Evolutionary conservation across 2,797 vertebrate species (phyloP), one percentile per base, ranked within the genome.

Genomic region (Triplophysa yarkandensis): DNA sequence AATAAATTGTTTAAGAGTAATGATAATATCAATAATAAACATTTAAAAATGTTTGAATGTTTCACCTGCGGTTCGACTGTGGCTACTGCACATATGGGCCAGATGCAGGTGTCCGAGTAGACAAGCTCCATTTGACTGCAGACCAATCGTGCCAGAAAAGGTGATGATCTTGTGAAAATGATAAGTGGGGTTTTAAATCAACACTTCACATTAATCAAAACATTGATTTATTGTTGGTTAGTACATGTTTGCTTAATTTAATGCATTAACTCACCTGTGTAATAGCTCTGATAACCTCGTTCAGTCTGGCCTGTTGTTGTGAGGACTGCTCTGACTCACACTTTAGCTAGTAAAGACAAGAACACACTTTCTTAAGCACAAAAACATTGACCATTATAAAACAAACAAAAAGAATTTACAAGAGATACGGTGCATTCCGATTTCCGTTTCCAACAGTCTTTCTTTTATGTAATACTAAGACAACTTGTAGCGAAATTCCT

Each of bases 121-220:
- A 87, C 91, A 94, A n/a, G 94, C 89, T 60, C 95, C 94, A 83
- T 97, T 98, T 82, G 95, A 95, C 84, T 98, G 97, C 83, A 99
- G 88, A 46, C 95, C 96, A 74, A 97, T 93, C 44, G 94, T 93
- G 63, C 93, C 94, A 0, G 96, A 98, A 83, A 93, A 93, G 14
- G 90, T 93, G 64, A 98, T 87, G 76, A 96, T 88, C 97, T 98
- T 83, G 36, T 68, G 71, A 65, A 57, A 21, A 11, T 14, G 17
- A 34, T 16, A 25, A 70, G 28, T 13, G 71, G 0, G 6, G 44
- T 52, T 4, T 28, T 11, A 10, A 23, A 19, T 4, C 2, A 9
- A 36, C 65, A 32, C 21, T 27, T 8, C 1, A 30, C 4, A 7
- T 34, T 9, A 44, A 6, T 23, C 27, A 70, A 58, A 32, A 6